Percentiles rank a stretch among this genome's conserved stretches.
Evolutionary conservation across 2,113 vertebrate species (phyloP).

Genomic region (Rattus norvegicus): GRCr8 NC_086022.1:62469001-62469500

Average conservation of each 20-base stretch:
- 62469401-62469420: accelerated
- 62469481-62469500: background rate
- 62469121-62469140: background rate
- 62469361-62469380: background rate
- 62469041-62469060: background rate
- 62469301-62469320: too few relatives aligned
- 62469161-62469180: background rate
- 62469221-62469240: background rate
- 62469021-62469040: background rate
- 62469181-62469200: background rate
- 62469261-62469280: background rate
- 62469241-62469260: accelerated
- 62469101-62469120: background rate
- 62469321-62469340: background rate
- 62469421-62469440: background rate
- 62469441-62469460: background rate
- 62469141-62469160: background rate
- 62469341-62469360: background rate
- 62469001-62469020: background rate
- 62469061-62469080: background rate
- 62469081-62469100: background rate
- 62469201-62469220: background rate
- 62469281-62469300: background rate
- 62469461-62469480: background rate
- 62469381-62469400: background rate